Evolutionary conservation across 2,888 invertebrate species (phyloP), one percentile per base, ranked within the genome.

Genomic region (Hemicrepidius hirtus): DNA sequence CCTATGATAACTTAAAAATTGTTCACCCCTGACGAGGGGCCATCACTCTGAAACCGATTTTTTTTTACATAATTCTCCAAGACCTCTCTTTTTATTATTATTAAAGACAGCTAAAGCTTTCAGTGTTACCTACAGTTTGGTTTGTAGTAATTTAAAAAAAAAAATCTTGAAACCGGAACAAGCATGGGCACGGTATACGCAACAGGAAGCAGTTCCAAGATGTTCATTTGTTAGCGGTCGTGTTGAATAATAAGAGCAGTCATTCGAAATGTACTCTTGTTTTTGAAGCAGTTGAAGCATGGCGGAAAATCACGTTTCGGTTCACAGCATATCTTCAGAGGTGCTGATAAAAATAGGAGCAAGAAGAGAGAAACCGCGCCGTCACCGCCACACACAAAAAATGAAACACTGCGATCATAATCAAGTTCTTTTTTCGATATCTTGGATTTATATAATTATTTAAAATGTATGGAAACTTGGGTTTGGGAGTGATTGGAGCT

Each of bases 271-370:
- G n/a, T n/a, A 67, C 68, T 68, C 40, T 68, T 60, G 46, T 68
- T 68, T 60, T 68, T 50, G 49, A 60, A 60, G 46, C 68, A 68
- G 50, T 50, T 50, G 49, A 68, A 68, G 68, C 68, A 68, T 60
- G 50, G 57, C 68, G 49, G 60, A 68, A 68, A 60, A 50, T 37
- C 46, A n/a, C 49, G 59, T 68, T 37, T 46, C 50, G 50, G 68
- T 60, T 60, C 35, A 59, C 13, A 13, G 50, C 35, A 6, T 37
- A 32, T 53, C 53, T 37, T 65, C 35, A 41, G 63, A 63, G 32
- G 18, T 32, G 18, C 46, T 46, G 63, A 63, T 63, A 63, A 63
- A 63, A 46, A 37, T 37, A 35, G n/a, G 18, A 32, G 28, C 16
- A 41, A 40, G 12, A 57, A 35, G 16, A 57, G 13, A 57, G 44